phyloP scores from a whole-genome alignment of 2,113 vertebrate species.

The Erpornis zantholeuca region DNA sequence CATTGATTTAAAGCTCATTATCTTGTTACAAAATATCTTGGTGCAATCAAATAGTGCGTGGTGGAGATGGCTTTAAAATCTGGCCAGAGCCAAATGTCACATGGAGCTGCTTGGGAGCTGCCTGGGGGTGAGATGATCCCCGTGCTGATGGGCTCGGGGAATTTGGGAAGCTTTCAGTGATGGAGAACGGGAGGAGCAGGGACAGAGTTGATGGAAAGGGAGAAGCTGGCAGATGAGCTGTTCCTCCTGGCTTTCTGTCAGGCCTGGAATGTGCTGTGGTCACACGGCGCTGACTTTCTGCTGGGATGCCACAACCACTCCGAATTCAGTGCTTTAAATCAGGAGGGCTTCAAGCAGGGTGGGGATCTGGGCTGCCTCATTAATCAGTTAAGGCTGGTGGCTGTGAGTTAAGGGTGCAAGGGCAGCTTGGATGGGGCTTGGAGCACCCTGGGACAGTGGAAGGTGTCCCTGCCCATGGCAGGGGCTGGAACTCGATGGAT shows the following conservation, averaged over 20 bases:
- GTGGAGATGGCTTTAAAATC: conserved; percentile 27
- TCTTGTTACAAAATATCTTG: conserved; percentile 66
- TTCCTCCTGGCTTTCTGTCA: neutral
- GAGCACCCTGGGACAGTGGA: neutral
- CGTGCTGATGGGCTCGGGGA: neutral
- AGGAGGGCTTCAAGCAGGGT: neutral
- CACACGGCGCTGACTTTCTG: neutral
- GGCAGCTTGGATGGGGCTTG: neutral
- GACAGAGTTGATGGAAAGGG: neutral
- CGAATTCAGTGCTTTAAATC: neutral
- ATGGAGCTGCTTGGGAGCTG: conserved; percentile 32
- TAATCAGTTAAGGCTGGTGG: too few species aligned
- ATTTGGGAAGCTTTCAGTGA: neutral
- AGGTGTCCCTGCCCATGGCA: neutral
- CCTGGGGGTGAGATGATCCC: neutral
- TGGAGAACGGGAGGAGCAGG: neutral
- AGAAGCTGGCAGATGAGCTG: neutral
- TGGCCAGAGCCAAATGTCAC: conserved; percentile 50
- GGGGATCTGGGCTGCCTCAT: neutral
- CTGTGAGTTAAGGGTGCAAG: neutral
- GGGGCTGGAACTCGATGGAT: neutral
- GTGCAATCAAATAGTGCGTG: conserved; percentile 58
- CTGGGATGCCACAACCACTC: neutral
- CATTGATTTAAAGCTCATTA: conserved; percentile 67
- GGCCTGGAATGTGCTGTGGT: neutral